Percentiles rank a stretch among this genome's conserved stretches.
These are phyloP conservation scores for Lepilemur septentrionalis DNA, from an alignment of 2,797 vertebrate genomes.

Conservation along the genomic window DNA sequence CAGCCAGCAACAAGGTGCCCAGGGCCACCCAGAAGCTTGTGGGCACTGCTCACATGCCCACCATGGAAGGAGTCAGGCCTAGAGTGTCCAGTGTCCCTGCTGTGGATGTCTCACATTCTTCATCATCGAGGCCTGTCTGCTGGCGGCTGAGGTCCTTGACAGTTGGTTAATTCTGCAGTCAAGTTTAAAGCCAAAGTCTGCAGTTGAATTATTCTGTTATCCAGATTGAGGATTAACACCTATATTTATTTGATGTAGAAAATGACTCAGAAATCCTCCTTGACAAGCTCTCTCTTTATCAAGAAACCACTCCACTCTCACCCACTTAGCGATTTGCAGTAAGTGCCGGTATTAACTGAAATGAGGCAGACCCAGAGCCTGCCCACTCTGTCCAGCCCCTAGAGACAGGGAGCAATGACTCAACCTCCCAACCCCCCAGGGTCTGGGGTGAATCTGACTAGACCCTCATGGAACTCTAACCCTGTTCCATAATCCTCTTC, in stretches of 20 bases:
- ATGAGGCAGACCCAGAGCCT: background rate
- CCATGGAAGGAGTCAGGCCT: background rate
- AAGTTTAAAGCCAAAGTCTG: conserved; percentile 40
- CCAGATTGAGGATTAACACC: conserved; percentile 63
- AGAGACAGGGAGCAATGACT: background rate
- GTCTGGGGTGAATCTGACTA: background rate
- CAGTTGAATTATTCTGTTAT: conserved; percentile 57
- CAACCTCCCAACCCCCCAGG: too few species aligned
- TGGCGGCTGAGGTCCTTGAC: conserved; percentile 49
- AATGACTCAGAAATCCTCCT: conserved; percentile 59
- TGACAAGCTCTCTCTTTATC: conserved; percentile 66
- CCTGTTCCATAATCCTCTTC: background rate
- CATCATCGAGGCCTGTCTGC: background rate
- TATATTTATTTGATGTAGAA: conserved; percentile 40
- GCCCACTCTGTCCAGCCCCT: background rate
- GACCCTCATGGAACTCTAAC: background rate
- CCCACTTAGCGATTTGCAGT: background rate
- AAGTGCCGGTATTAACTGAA: conserved; percentile 5
- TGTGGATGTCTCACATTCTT: background rate
- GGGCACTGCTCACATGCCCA: background rate
- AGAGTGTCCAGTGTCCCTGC: background rate
- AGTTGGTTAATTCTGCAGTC: conserved; percentile 62
- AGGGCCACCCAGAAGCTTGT: background rate
- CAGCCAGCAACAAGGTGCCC: background rate
- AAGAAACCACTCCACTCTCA: conserved; percentile 57